Conservation (phyloP, 1,140 invertebrate species). For the Heliconius congener region DNA sequence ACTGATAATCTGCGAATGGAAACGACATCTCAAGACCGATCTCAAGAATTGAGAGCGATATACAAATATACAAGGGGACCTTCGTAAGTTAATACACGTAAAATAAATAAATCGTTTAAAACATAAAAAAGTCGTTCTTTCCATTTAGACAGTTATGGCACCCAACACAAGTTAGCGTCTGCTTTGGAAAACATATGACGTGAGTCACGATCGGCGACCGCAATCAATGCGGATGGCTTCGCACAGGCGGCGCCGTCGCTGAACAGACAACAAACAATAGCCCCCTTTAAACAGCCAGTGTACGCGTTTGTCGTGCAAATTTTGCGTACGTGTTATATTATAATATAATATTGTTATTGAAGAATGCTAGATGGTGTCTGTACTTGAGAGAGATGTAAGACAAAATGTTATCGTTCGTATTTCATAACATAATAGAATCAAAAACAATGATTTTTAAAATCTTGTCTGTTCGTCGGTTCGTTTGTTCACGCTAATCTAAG, state of each 20-base stretch:
- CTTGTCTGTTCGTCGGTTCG: too few relatives aligned
- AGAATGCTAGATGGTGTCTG: not conserved
- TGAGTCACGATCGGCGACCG: conserved; percentile 39
- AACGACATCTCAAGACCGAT: too few relatives aligned
- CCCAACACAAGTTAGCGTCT: conserved; percentile 17
- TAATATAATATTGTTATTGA: conserved; percentile 15
- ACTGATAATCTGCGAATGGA: too few relatives aligned
- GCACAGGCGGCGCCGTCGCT: conserved; percentile 20
- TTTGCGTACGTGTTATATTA: not conserved
- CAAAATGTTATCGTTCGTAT: too few relatives aligned
- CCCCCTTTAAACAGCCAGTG: conserved; percentile 17
- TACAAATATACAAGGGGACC: too few relatives aligned
- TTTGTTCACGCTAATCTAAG: too few relatives aligned
- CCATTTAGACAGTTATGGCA: not conserved
- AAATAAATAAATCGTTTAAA: not conserved
- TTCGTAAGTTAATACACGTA: not conserved
- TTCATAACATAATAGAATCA: too few relatives aligned
- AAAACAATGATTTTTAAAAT: too few relatives aligned
- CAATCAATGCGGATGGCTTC: conserved; percentile 41
- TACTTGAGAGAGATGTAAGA: too few relatives aligned
- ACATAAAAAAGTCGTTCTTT: not conserved
- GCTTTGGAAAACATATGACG: conserved; percentile 27
- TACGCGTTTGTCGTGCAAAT: conserved; percentile 10
- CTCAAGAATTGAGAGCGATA: too few relatives aligned
- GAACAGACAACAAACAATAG: conserved; percentile 24